phyloP scores from a whole-genome alignment of 2,797 vertebrate species.

The Neopelma chrysocephalum region DNA sequence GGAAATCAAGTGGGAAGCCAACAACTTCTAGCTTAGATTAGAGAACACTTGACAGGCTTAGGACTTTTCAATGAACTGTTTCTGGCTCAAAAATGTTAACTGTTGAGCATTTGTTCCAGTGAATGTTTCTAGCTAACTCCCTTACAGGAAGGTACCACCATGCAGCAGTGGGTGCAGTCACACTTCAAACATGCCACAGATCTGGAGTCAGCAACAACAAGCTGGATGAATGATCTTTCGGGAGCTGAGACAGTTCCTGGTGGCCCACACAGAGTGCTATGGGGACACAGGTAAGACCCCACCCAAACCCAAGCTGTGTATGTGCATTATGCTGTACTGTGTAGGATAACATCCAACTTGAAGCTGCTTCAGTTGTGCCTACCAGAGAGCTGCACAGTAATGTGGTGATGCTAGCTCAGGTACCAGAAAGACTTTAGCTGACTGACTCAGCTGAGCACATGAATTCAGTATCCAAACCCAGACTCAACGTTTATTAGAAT shows the following conservation, averaged over 20 bases:
- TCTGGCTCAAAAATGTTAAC: background rate
- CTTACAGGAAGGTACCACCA: background rate
- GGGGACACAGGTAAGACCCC: background rate
- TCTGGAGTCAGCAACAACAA: background rate
- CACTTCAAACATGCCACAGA: background rate
- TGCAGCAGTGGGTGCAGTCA: background rate
- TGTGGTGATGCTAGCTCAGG: background rate
- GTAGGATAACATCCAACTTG: background rate
- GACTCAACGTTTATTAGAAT: background rate
- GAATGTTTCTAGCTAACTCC: background rate
- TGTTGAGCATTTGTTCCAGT: background rate
- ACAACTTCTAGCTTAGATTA: background rate
- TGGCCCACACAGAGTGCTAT: rapidly evolving
- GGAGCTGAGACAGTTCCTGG: background rate
- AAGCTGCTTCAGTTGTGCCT: background rate
- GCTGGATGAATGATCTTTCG: background rate
- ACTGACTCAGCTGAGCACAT: background rate
- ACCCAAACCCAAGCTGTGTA: background rate
- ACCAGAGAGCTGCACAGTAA: background rate
- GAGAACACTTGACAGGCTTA: background rate
- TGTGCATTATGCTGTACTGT: background rate
- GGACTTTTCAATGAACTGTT: background rate
- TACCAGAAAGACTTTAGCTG: background rate
- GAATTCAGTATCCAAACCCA: background rate
- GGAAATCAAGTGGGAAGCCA: background rate